Evolutionary conservation across 2,113 vertebrate species (phyloP).

Genomic region (Peucedramus taeniatus): DNA sequence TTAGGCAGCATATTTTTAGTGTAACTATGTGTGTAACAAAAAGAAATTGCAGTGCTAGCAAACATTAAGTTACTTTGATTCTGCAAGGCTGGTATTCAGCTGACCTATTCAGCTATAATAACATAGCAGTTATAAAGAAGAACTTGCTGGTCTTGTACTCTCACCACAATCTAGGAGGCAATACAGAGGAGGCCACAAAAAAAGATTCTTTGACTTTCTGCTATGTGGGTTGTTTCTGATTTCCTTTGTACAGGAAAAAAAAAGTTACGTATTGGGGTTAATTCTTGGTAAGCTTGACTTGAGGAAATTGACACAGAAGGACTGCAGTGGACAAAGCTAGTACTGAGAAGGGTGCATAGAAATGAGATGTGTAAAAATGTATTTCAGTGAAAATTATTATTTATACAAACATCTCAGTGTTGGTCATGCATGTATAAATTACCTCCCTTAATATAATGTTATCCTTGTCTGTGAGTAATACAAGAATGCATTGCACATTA

Average conservation of each 20-base stretch:
- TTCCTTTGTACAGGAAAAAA: neutral
- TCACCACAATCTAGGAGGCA: neutral
- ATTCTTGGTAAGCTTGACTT: neutral
- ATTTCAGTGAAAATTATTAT: neutral
- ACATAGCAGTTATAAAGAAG: neutral
- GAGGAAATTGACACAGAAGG: accelerated
- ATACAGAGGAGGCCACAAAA: no score
- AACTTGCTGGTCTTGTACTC: neutral
- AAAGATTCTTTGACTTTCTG: neutral
- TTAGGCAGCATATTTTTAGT: neutral
- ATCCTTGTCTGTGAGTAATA: neutral
- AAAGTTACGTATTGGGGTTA: neutral
- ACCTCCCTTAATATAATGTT: neutral
- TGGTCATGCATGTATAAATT: neutral
- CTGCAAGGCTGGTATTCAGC: neutral
- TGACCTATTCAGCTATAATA: neutral
- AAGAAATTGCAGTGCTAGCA: neutral
- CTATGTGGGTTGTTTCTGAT: neutral
- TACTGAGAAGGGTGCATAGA: neutral
- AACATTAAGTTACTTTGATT: neutral
- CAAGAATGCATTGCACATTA: neutral
- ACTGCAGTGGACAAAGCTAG: neutral
- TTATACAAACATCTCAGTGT: neutral
- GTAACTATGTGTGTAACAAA: neutral
- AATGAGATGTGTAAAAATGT: neutral